phyloP scores from a whole-genome alignment of 2,888 invertebrate genomes.

The Mellilla xanthometata region DNA sequence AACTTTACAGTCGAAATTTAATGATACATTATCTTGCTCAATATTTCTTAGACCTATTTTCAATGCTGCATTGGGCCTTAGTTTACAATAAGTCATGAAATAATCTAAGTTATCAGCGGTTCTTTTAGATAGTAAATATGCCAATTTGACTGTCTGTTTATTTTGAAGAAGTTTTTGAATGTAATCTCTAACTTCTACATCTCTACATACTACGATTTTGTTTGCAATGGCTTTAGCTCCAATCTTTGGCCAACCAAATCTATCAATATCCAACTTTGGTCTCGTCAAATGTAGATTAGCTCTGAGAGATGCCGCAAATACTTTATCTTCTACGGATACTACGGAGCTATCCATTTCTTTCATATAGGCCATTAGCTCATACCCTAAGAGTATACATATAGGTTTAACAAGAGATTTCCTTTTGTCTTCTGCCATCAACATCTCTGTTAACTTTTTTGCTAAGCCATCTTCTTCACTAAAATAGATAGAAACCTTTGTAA shows the following conservation, averaged over 20 bases:
- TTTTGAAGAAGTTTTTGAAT: slow-evolving; percentile 38
- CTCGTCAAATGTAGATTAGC: slow-evolving; percentile 45
- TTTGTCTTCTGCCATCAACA: slow-evolving; percentile 20
- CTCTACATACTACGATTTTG: slow-evolving; percentile 39
- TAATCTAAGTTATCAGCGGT: slow-evolving; percentile 30
- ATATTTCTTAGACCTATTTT: slow-evolving; percentile 35
- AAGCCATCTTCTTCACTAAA: slow-evolving; percentile 47
- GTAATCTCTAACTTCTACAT: slow-evolving; percentile 32
- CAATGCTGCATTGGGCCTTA: slow-evolving; percentile 43
- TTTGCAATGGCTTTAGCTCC: slow-evolving; percentile 55
- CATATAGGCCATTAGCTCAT: slow-evolving; percentile 24
- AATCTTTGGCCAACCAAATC: slow-evolving; percentile 42
- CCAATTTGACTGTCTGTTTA: slow-evolving; percentile 42
- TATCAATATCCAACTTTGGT: slow-evolving; percentile 41
- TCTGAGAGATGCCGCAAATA: slow-evolving; percentile 41
- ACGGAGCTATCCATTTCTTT: slow-evolving; percentile 21
- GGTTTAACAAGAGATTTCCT: slow-evolving; percentile 25
- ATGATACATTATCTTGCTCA: slow-evolving; percentile 32
- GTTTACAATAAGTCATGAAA: slow-evolving; percentile 33
- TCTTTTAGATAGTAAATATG: slow-evolving; percentile 42
- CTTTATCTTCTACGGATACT: slow-evolving; percentile 18
- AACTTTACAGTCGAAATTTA: slow-evolving; percentile 33
- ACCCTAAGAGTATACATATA: slow-evolving; percentile 24
- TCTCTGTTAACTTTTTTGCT: slow-evolving; percentile 31
- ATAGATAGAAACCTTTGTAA: slow-evolving; percentile 47